Percentiles rank a stretch among this genome's conserved stretches.
Evolutionary conservation across 1,140 invertebrate species (phyloP).

Genomic region (Schlechtendalia chinensis): DNA sequence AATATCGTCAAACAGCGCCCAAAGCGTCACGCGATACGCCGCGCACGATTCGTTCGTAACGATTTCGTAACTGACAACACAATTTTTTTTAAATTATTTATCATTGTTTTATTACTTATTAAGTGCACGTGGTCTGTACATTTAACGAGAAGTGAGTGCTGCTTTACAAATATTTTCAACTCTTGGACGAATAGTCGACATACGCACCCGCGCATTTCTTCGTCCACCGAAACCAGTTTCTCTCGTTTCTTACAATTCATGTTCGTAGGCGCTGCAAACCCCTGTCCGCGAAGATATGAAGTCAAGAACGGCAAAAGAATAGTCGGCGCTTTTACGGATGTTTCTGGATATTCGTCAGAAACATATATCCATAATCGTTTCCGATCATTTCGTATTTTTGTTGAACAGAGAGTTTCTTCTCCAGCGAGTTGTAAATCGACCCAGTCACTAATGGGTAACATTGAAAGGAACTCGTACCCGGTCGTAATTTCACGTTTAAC

Average conservation of each 20-base stretch:
- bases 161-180: too few relatives aligned
- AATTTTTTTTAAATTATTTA: too few relatives aligned
- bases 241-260: neutral
- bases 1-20: too few relatives aligned
- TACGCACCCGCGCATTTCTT: neutral
- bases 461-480: neutral
- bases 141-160: too few relatives aligned
- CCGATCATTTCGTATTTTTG: neutral
- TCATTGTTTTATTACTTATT: too few relatives aligned
- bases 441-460: neutral
- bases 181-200: too few relatives aligned
- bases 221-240: neutral
- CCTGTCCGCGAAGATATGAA: neutral
- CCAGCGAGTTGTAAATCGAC: neutral
- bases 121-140: too few relatives aligned
- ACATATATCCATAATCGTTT: neutral
- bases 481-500: neutral
- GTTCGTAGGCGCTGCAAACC: neutral
- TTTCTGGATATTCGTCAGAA: slow-evolving; percentile 5
- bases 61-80: too few relatives aligned
- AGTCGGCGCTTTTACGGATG: neutral
- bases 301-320: neutral
- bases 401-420: neutral
- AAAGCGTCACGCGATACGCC: too few relatives aligned
- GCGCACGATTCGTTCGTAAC: too few relatives aligned